Conservation (phyloP, 2,113 vertebrate genomes). For the Macroglossus sobrinus region DNA sequence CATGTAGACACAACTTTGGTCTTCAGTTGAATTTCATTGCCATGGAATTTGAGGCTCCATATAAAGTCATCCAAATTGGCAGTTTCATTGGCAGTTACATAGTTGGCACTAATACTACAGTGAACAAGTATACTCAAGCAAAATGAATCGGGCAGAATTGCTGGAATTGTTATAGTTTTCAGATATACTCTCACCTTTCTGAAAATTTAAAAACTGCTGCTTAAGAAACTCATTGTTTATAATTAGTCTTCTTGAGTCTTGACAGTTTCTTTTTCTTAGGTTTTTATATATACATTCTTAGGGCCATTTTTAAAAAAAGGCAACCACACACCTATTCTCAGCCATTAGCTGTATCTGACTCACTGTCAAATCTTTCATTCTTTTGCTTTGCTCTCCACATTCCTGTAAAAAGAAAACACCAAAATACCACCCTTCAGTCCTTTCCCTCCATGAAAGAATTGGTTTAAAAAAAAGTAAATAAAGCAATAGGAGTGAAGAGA, state of each 20-base stretch:
- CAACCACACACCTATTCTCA: background rate
- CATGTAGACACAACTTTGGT: slow-evolving; percentile 21
- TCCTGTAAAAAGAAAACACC: slow-evolving; percentile 36
- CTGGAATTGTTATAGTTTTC: slow-evolving; percentile 32
- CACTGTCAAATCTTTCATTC: slow-evolving; percentile 19
- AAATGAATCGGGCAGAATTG: slow-evolving; percentile 35
- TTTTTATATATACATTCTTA: background rate
- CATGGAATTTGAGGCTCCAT: background rate
- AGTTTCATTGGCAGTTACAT: slow-evolving; percentile 10
- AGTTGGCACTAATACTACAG: slow-evolving; percentile 28
- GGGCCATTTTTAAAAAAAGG: background rate
- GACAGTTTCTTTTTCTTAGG: background rate
- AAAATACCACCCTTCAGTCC: background rate
- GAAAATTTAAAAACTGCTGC: slow-evolving; percentile 1
- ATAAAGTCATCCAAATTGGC: slow-evolving; percentile 42
- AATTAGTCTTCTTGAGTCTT: background rate
- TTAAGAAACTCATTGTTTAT: slow-evolving; percentile 13
- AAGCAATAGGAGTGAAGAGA: slow-evolving; percentile 13
- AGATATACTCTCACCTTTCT: background rate
- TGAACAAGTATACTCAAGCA: slow-evolving; percentile 11
- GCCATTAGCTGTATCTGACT: background rate
- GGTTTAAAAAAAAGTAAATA: slow-evolving; percentile 15
- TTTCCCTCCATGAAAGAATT: background rate
- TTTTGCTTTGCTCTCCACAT: slow-evolving; percentile 33
- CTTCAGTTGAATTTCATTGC: slow-evolving; percentile 50